Base-by-base conservation (phyloP, 2,888 invertebrate genomes). In the Phania funesta region DNA sequence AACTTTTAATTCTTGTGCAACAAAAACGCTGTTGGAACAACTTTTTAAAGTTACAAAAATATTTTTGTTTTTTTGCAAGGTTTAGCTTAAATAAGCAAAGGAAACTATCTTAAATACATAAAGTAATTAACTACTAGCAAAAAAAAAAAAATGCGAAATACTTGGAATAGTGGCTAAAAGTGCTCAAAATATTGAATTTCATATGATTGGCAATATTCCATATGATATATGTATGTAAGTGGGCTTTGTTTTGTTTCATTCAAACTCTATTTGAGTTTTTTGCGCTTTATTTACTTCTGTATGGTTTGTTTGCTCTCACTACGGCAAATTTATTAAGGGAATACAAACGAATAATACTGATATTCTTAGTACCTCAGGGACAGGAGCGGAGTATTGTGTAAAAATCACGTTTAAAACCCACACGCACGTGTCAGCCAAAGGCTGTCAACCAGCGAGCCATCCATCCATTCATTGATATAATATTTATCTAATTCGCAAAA, bases 21-120 rank as follows among this genome's bases (percentile, higher is more conserved):
- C 38, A 24, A 54, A 52, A 46, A 44, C 20, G 46, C 18, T 54
- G 38, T n/a, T 20, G 50, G 35, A 60, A 46, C 46, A 48, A 32
- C 2, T 44, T 74, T 81, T 81, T 76, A 81, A 81, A 81, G 80
- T 76, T 71, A 71, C 71, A 60, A 52, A 65, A 78, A 80, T 64
- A 67, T 38, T 78, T 77, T 56, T 24, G 32, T 24, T 41, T 56
- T 58, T 71, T 38, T 67, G 48, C 22, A 56, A 75, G 65, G 58
- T 67, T 26, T 75, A 20, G 46, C 32, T 46, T n/a, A 58, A 24
- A 16, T 24, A 64, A 20, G 18, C 18, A 11, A 68, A 56, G 9
- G 11, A 44, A 26, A 67, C 38, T 41, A 41, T 60, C 11, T 26
- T 26, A 52, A 77, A 77, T 77, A 54, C 62, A 62, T 68, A 56